Base-by-base conservation (phyloP, 2,797 vertebrate species). In the Psittacula echo region DNA sequence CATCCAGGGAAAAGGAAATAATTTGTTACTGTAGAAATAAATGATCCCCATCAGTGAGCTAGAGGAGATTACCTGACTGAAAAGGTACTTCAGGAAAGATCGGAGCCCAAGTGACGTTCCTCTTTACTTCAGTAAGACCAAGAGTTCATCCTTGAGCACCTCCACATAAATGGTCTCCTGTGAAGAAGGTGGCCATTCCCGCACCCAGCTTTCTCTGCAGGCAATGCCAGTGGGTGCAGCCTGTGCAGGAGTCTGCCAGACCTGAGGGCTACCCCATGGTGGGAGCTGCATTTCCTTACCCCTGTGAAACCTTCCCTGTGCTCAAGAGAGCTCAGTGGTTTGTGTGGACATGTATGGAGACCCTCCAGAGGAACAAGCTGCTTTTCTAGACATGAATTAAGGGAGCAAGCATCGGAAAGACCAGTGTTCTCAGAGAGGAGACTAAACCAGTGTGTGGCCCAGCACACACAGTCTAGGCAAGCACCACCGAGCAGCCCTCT, bases 261-360 rank as follows among this genome's bases (percentile, higher is more conserved):
- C 11, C 15, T 39, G 56, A 71, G 51, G 34, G 8, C 30, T 80
- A 45, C n/a, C 7, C 23, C 0, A 1, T 32, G 37, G 41, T 44
- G 34, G 45, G 30, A 85, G 30, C 48, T 64, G 20, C 27, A 18
- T 79, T 73, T 92, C 51, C 53, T 91, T 16, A 23, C 7, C 2
- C 1, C 0, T 27, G 3, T 64, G 56, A 54, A 30, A 71, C 20
- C n/a, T 21, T 62, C 11, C 41, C 45, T 53, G 29, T 0, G 2
- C 41, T 32, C 41, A 51, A 8, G 6, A 47, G 29, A 56, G 42
- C 7, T 1, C 60, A 62, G 15, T 4, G 4, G 29, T 21, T 54
- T 53, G 41, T 16, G 10, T 0, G 0, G n/a, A 19, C 15, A n/a
- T 29, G 7, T 12, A 44, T 0, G 14, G 50, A 65, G 91, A 84